A percentile compares a stretch with the other conserved stretches of the same genome.
Evolutionary conservation across 2,797 vertebrate species (phyloP).

Genomic region (Cynopterus sphinx): DNA sequence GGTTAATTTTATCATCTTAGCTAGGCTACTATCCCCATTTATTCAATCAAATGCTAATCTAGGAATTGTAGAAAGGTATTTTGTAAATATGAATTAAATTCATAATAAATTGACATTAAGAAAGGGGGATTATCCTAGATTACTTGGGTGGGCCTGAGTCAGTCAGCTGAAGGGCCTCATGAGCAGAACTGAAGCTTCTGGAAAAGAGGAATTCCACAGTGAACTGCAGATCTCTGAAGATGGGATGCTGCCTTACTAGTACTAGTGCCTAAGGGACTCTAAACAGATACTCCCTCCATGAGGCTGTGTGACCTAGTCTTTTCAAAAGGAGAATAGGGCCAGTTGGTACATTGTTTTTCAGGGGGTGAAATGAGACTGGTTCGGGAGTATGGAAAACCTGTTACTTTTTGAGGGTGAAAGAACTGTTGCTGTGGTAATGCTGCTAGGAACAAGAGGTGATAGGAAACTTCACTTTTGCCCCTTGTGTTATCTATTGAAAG

Average conservation of each 20-base stretch:
- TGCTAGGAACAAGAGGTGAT: background rate
- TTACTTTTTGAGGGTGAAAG: background rate
- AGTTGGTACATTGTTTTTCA: background rate
- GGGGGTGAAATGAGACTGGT: background rate
- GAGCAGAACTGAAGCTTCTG: background rate
- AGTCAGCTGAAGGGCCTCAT: background rate
- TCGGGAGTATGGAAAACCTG: background rate
- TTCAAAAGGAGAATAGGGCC: background rate
- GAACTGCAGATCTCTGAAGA: background rate
- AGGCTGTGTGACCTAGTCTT: background rate
- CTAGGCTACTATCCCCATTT: background rate
- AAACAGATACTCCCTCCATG: accelerated
- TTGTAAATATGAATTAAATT: background rate
- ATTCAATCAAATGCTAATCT: background rate
- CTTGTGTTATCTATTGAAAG: accelerated
- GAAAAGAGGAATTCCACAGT: background rate
- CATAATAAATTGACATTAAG: background rate
- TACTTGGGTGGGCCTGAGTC: background rate
- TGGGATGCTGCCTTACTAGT: background rate
- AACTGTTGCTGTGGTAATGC: background rate
- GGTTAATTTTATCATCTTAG: background rate
- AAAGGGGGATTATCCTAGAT: background rate
- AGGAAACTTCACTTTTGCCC: background rate
- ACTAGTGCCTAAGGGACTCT: background rate
- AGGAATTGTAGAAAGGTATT: background rate